Evolutionary conservation across 2,113 vertebrate genomes (phyloP).

Genomic region (Xenus cinereus): DNA sequence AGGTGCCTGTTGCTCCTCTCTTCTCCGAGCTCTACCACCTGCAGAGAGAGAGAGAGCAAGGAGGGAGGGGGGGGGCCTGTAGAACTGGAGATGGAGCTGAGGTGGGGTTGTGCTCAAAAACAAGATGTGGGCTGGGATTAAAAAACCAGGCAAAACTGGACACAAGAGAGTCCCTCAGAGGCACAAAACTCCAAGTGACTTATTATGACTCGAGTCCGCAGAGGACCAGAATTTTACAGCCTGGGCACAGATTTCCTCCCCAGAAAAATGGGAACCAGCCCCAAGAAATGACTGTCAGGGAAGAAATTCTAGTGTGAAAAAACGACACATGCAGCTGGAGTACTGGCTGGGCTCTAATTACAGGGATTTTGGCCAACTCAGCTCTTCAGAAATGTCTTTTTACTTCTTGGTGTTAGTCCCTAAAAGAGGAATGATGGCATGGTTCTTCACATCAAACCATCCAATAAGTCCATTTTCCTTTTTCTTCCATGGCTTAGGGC

Average conservation of each 20-base stretch:
- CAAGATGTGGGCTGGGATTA: not conserved
- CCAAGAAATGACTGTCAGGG: not conserved
- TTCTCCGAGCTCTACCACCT: not conserved
- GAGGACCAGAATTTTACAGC: not conserved
- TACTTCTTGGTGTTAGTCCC: not conserved
- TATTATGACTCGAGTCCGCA: fast-evolving
- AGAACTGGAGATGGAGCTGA: not conserved
- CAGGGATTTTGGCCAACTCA: not conserved
- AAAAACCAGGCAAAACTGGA: not conserved
- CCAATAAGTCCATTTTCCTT: not conserved
- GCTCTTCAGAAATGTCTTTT: not conserved
- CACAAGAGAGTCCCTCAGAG: not conserved
- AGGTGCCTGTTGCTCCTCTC: not conserved
- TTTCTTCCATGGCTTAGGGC: not conserved
- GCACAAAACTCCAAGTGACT: not conserved
- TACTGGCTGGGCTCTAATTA: not conserved
- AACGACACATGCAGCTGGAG: not conserved
- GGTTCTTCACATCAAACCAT: not conserved
- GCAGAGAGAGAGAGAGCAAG: not conserved
- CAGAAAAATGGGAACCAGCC: not conserved
- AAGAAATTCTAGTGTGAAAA: not conserved
- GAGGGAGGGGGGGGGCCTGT: fast-evolving
- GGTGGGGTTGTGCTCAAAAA: not conserved
- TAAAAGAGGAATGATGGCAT: not conserved
- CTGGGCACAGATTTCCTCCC: not conserved